Evolutionary conservation across 2,113 vertebrate species (phyloP), one percentile per base, ranked within the genome.

Genomic region (Galeopterus variegatus): DNA sequence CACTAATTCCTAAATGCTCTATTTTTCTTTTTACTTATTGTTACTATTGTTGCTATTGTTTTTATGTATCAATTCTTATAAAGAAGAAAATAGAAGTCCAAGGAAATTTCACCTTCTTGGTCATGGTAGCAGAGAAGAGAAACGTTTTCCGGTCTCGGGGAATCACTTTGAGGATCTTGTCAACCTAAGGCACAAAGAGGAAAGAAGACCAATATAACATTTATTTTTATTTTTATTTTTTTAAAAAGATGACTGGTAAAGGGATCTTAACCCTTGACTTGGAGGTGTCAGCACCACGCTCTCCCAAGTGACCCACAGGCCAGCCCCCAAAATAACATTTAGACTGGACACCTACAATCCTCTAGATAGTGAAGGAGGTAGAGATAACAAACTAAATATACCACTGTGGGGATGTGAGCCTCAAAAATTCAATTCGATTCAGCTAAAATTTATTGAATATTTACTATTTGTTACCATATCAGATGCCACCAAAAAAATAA

Each of bases 101-200:
- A 88, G 88, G 24, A 85, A 93, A 85, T 79, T 92, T 97, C 98
- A 99, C 99, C 99, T 99, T 99, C 98, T 99, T 99, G 28, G 99
- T 99, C 99, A 99, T 99, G 41, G 99, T 99, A 85, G 99, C 99
- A 70, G 99, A 99, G 98, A 99, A 99, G 31, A 99, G 98, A 88
- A 99, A 99, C 0, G 99, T 99, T 54, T 98, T 99, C 94, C 99
- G 99, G 28, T 99, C 99, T 98, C 99, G 98, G 62, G 99, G 99
- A 98, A 99, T 99, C 97, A 99, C 99, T 98, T 99, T 99, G 84
- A 99, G 81, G 95, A 99, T 99, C 98, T 99, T 99, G 98, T 99
- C 99, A 95, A 99, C 99, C 99, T 99, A 97, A 23, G 81, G 88
- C 62, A 92, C 90, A 82, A 98, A 91, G 2, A 48, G 9, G 92